Conservation (phyloP, 2,888 invertebrate species). For the Eupithecia abbreviata region DNA sequence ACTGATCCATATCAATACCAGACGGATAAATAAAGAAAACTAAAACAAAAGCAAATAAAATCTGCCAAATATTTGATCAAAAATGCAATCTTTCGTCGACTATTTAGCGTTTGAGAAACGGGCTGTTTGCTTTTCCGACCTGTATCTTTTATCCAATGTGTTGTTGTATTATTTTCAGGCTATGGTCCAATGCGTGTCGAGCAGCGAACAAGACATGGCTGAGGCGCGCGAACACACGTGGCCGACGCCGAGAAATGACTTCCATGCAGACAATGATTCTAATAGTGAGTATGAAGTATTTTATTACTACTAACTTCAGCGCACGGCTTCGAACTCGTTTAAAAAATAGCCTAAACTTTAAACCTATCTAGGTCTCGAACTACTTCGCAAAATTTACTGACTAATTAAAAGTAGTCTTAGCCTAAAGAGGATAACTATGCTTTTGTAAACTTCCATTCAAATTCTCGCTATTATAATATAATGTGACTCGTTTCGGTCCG, state of each 20-base stretch:
- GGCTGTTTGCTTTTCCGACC: neutral
- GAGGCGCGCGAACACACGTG: slow-evolving; percentile 72
- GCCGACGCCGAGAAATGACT: slow-evolving; percentile 64
- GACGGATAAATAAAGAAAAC: too few species aligned
- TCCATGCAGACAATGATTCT: slow-evolving; percentile 64
- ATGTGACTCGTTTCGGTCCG: too few species aligned
- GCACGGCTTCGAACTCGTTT: neutral
- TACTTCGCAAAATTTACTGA: too few species aligned
- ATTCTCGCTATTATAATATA: too few species aligned
- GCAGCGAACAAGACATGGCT: slow-evolving; percentile 90
- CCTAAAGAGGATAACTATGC: too few species aligned
- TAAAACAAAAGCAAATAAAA: too few species aligned
- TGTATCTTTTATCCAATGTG: neutral
- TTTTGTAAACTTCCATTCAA: too few species aligned
- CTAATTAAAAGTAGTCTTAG: too few species aligned
- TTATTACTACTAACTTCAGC: neutral
- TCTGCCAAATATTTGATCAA: too few species aligned
- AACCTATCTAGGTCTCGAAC: too few species aligned
- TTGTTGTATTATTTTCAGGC: slow-evolving; percentile 75
- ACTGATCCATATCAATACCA: too few species aligned
- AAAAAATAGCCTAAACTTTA: neutral
- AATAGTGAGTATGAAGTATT: slow-evolving; percentile 59
- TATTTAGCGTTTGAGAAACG: neutral
- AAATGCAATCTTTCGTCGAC: neutral
- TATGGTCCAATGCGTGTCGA: slow-evolving; percentile 94